Evolutionary conservation across 2,113 vertebrate species (phyloP), one percentile per base, ranked within the genome.

Genomic region (Hepsetus odoe): DNA sequence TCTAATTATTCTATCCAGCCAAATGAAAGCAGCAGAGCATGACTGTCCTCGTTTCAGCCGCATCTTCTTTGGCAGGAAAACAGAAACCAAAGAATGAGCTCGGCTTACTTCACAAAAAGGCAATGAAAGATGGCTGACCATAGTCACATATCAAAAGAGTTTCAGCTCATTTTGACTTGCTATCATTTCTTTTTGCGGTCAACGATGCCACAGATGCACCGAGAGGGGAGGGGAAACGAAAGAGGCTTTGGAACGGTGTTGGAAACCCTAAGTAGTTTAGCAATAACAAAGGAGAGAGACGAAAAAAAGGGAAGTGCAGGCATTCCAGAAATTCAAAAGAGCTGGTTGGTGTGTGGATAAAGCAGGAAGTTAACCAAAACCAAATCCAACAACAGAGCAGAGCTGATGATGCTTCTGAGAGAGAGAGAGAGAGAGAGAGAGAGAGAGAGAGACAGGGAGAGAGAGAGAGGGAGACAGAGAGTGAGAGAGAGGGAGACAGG

Each of bases 271-370:
- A 82, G 75, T 49, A 82, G 82, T 85, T 86, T 76, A 76, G 69
- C 67, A 87, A 86, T 87, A 88, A 88, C 87, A 85, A 87, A 86
- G 85, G 78, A 70, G n/a, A 80, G 70, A 76, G 68, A n/a, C 46
- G 68, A 70, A 69, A 75, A 67, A 72, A 72, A 76, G 84, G 93
- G 92, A 94, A 92, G 94, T 93, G 89, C 84, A 94, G 92, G 91
- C 91, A 94, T 92, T 92, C 92, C 87, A 95, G 91, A 90, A 94
- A 94, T 93, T 92, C 81, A 89, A 82, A 82, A 91, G 92, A 94
- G 92, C 92, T 87, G 89, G 84, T 91, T 77, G 83, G 88, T 80
- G 77, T 24, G 85, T 76, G 89, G 83, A 91, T 86, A 85, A 85
- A 84, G 86, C 76, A 65, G 77, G 72, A 87, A 83, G 79, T 68